These are phyloP conservation scores for Orientallactaga bullata DNA, from an alignment of 2,113 vertebrate species.

Conservation along the genomic window DNA sequence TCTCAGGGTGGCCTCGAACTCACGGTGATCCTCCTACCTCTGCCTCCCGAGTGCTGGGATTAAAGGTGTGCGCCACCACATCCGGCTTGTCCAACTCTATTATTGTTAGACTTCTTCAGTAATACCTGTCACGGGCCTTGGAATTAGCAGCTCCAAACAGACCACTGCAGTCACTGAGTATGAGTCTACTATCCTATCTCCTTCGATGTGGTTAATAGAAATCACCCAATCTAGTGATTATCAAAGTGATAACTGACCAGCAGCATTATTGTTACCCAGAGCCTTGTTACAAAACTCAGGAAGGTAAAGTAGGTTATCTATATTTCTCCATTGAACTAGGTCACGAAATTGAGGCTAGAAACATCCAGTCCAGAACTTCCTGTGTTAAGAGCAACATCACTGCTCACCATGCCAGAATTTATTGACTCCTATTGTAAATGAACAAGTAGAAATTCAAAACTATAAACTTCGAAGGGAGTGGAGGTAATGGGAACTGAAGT, in stretches of 20 bases:
- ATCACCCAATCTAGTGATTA: not conserved
- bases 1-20: too few species aligned
- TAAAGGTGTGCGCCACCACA: too few species aligned
- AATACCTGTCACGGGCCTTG: not conserved
- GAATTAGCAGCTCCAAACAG: not conserved
- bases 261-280: too few species aligned
- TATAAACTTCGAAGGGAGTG: not conserved
- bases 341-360: not conserved
- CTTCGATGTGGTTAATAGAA: not conserved
- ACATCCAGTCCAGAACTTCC: not conserved
- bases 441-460: not conserved
- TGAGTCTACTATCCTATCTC: not conserved
- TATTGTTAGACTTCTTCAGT: not conserved
- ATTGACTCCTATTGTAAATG: not conserved
- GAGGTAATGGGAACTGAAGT: not conserved
- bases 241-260: not conserved
- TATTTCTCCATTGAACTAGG: not conserved
- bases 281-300: not conserved
- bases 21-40: too few species aligned
- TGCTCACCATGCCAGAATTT: not conserved
- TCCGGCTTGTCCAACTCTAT: not conserved
- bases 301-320: not conserved
- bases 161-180: not conserved
- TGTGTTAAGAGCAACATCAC: not conserved
- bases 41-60: too few species aligned